Base-by-base conservation (phyloP, 2,888 invertebrate species). In the Blastobasis lacticolella region DNA sequence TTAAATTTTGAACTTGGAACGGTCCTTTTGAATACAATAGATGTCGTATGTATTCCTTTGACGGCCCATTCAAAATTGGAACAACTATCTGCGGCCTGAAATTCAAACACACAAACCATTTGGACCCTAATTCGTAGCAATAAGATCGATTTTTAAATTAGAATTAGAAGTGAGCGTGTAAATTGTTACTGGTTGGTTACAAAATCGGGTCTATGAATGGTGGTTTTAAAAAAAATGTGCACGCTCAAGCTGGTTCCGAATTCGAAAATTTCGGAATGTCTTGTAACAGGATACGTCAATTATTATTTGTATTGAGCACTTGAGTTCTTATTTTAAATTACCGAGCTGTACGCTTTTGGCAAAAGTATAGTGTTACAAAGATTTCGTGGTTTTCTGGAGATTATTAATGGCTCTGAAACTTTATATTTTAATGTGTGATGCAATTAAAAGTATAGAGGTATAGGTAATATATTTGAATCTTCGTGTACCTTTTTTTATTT, bases 1-100 rank as follows among this genome's bases (percentile, higher is more conserved):
- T 52, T 45, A 55, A 55, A 55, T 55, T 55, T 49, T 51, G 49
- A 51, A 51, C 54, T 53, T 44, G 43, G 51, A 45, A 47, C 51
- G 51, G 46, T 51, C 49, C 49, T 51, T 51, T 38, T 48, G 40
- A 40, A 9, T 37, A 54, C 54, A 54, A 54, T 47, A 54, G 49
- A 54, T 51, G 54, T 51, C 51, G 49, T 41, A 10, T 41, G 44
- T 49, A 49, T 54, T 42, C 41, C 23, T 48, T 23, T 23, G 23
- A 23, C 23, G 23, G 23, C 37, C 4, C 7, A 42, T 46, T 41
- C 6, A 38, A 45, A 49, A 40, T 40, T 37, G 0, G 45, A 10
- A 36, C 10, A 2, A 36, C 41, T 10, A 42, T 42, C 41, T 50
- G 46, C 10, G 9, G 6, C 41, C 10, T 4, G 4, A 42, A 42